Evolutionary conservation across 2,113 vertebrate genomes (phyloP).

Genomic region (Lycaon pictus): DNA sequence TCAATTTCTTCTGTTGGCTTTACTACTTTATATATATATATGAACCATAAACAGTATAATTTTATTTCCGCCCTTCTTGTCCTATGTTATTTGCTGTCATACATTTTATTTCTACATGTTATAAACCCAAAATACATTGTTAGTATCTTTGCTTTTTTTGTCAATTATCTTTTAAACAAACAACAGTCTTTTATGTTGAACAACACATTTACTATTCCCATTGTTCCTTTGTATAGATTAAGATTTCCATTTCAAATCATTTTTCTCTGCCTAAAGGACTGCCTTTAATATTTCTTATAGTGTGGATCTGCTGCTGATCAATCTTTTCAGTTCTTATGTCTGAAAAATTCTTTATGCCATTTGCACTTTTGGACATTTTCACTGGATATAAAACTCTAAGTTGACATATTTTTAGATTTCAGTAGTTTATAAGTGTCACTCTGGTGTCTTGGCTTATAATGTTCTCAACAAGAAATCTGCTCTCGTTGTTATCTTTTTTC

Average conservation of each 20-base stretch:
- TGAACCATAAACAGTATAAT: neutral
- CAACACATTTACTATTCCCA: neutral
- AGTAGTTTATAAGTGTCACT: neutral
- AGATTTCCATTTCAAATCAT: neutral
- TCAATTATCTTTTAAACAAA: constrained; percentile 8
- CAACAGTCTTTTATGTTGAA: neutral
- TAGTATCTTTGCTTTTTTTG: neutral
- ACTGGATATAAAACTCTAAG: neutral
- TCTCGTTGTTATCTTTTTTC: neutral
- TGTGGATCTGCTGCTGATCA: neutral
- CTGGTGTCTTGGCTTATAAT: neutral
- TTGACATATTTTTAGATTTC: neutral
- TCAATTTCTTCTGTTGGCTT: constrained; percentile 6
- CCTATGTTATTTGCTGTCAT: neutral
- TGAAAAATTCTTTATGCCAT: neutral
- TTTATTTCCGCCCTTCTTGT: neutral
- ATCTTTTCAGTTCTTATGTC: constrained; percentile 31
- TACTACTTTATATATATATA: neutral
- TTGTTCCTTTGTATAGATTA: neutral
- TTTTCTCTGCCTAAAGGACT: neutral
- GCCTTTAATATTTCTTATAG: neutral
- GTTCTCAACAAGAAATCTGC: neutral
- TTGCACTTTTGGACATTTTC: constrained; percentile 31
- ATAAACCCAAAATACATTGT: neutral
- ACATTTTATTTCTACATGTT: neutral